phyloP scores from a whole-genome alignment of 2,797 vertebrate species.

The Pachyuromys duprasi region DNA sequence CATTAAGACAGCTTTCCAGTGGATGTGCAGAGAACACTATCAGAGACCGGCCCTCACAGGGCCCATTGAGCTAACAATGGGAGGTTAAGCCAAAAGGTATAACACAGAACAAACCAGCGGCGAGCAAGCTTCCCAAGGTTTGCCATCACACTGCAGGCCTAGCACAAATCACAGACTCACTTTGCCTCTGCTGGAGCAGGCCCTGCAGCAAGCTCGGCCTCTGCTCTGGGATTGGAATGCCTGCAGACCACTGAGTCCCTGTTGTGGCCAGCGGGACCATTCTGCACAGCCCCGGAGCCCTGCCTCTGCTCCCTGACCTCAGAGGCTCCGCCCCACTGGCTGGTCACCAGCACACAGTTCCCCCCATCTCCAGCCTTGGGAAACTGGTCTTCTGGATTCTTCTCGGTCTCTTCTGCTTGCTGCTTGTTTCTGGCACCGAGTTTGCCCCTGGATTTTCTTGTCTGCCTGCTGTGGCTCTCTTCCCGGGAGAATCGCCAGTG shows the following conservation, averaged over 20 bases:
- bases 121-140: constrained; percentile 4
- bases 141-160: constrained; percentile 45
- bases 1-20: constrained; percentile 25
- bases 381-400: constrained; percentile 84
- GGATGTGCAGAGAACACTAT: constrained; percentile 58
- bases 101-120: constrained; percentile 11
- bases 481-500: constrained; percentile 90
- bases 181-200: fast-evolving
- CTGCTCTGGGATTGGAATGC: fast-evolving
- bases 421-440: constrained; percentile 77
- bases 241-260: fast-evolving
- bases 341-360: constrained; percentile 57
- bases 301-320: background rate
- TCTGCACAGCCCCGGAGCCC: constrained; percentile 23
- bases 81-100: constrained; percentile 65
- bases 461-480: constrained; percentile 83
- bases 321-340: constrained; percentile 31
- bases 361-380: constrained; percentile 68
- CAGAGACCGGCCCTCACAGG: constrained; percentile 32
- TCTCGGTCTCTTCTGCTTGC: constrained; percentile 82
- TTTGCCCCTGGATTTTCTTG: constrained; percentile 87
- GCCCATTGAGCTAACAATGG: background rate
- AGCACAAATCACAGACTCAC: constrained; percentile 25
- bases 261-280: background rate
- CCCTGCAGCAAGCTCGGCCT: constrained; percentile 35